A percentile compares a stretch with the other conserved stretches of the same genome.
phyloP scores from a whole-genome alignment of 2,113 vertebrate genomes.

The Periophthalmodon schlosseri region DNA sequence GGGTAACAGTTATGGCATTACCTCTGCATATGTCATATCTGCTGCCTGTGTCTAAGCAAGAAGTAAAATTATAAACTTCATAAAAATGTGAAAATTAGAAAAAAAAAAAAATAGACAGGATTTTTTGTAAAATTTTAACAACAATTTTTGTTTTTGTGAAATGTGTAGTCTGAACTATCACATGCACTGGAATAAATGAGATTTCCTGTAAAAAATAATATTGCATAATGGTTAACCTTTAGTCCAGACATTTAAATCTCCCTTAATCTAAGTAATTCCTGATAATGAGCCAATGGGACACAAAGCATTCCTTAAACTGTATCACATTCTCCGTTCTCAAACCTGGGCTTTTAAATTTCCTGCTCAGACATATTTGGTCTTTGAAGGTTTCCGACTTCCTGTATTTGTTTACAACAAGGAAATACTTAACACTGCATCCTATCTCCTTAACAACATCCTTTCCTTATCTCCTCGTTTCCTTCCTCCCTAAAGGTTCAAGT shows the following conservation, averaged over 20 bases:
- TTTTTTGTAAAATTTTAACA: too few relatives aligned
- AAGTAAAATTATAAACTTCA: too few relatives aligned
- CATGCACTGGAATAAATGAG: too few relatives aligned
- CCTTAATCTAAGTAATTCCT: neutral
- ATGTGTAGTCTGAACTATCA: too few relatives aligned
- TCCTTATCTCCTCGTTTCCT: conserved; percentile 68
- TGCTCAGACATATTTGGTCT: conserved; percentile 27
- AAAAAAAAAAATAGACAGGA: too few relatives aligned
- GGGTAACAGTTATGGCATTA: too few relatives aligned
- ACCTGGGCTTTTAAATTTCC: conserved; percentile 45
- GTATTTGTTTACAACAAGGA: conserved; percentile 52
- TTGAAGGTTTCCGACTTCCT: conserved; percentile 56
- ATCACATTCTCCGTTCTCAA: neutral
- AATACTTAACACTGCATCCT: conserved; percentile 52
- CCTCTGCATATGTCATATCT: too few relatives aligned
- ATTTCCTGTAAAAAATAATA: neutral
- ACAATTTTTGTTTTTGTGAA: too few relatives aligned
- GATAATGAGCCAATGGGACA: neutral
- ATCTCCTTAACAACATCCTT: conserved; percentile 38
- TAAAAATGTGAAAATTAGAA: too few relatives aligned
- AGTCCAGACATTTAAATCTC: neutral
- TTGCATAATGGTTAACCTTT: neutral
- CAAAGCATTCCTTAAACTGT: neutral
- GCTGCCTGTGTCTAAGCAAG: too few relatives aligned
- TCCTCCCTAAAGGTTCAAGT: conserved; percentile 44